Evolutionary conservation across 2,113 vertebrate genomes (phyloP).

Genomic region (Crotalus viridis): DNA sequence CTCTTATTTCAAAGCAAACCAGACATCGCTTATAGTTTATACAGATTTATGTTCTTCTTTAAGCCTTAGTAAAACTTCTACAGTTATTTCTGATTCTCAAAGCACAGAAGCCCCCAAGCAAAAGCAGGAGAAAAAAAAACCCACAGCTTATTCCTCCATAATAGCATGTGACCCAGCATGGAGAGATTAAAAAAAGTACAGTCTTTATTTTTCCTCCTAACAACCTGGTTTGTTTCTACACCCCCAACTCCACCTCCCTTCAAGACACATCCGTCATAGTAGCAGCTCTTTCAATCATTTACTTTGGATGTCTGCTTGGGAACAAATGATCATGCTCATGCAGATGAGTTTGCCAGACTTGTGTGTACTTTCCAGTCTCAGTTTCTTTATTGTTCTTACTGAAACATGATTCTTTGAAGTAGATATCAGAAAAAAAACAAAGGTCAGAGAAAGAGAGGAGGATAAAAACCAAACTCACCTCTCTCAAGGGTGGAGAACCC

Average conservation of each 20-base stretch:
- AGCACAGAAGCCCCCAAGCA: constrained; percentile 56
- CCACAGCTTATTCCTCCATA: constrained; percentile 57
- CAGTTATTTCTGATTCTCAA: constrained; percentile 43
- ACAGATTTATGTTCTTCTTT: constrained; percentile 29
- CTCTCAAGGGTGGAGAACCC: constrained; percentile 1
- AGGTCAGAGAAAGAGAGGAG: constrained; percentile 18
- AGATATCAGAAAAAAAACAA: constrained; percentile 75
- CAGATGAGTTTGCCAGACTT: constrained; percentile 87
- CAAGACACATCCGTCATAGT: constrained; percentile 74
- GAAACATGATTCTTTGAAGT: constrained; percentile 90
- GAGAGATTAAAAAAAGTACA: constrained; percentile 67
- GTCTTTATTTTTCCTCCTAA: constrained; percentile 73
- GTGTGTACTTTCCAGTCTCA: constrained; percentile 83
- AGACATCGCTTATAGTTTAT: constrained; percentile 25
- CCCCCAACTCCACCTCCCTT: constrained; percentile 59
- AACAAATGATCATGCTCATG: constrained; percentile 76
- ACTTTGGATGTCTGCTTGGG: constrained; percentile 74
- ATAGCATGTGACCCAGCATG: constrained; percentile 73
- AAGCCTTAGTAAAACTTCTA: constrained; percentile 35
- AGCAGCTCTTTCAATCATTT: constrained; percentile 73
- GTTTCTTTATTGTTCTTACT: constrained; percentile 84
- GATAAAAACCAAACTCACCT: constrained; percentile 32
- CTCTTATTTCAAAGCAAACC: background rate
- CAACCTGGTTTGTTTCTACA: constrained; percentile 75
- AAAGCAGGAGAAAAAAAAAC: constrained; percentile 52